Base-by-base conservation (phyloP, 2,888 invertebrate genomes). In the Serripes groenlandicus region DNA sequence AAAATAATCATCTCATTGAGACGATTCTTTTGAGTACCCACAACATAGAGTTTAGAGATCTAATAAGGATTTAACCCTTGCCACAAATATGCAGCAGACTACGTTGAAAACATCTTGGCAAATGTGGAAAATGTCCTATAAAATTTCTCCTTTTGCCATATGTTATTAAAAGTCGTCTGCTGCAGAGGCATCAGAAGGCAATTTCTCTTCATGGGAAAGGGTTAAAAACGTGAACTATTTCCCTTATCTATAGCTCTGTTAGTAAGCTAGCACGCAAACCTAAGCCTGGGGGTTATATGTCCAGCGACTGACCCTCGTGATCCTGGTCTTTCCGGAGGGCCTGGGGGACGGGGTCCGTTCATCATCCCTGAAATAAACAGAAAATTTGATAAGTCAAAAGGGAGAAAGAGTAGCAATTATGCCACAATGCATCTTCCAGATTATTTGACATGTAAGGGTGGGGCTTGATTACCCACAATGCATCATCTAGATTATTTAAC, bases 251-350 rank as follows among this genome's bases (percentile, higher is more conserved):
- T 56, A 23, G 23, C 1, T 56, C 9, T 56, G 75, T 79, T 81
- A 83, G 85, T 78, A 64, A 75, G 60, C 28, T 66, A 66, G 66
- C 66, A 66, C 23, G 78, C 86, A 68, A 83, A 86, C 86, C 86
- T 86, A 86, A 81, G 83, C 81, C 86, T 32, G 37, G 86, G 86
- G 58, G 86, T 86, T 83, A 86, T 68, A 83, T 73, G 86, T 76
- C 86, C 86, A 54, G 72, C 75, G 49, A 86, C 86, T 86, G 86
- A 83, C 69, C 90, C 89, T 70, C 91, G 78, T n/a, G 91, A 92
- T 71, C 90, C 89, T 78, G 91, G 91, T 62, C 89, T 82, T 49
- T 89, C 91, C 74, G 87, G 84, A 28, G 90, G 90, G 11, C 86
- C 89, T 37, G 81, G 86, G 15, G 77, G 80, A 49, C 23, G 56